Base-by-base conservation (phyloP, 2,888 invertebrate species). In the Apodemia zela region DNA sequence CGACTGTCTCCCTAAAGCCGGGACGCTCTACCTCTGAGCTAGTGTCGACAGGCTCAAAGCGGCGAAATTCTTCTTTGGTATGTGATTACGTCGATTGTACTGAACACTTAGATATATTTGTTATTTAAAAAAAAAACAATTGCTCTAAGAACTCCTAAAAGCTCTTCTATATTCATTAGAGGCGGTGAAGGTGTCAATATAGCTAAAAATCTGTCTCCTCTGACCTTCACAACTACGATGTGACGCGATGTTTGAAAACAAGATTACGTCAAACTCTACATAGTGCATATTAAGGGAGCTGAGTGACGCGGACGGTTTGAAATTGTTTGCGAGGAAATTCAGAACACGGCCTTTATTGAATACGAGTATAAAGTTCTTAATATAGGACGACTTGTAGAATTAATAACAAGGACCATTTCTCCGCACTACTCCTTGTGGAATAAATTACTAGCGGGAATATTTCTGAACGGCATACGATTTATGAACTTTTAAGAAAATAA, bases 261-360 rank as follows among this genome's bases (percentile, higher is more conserved):
- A 54, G 54, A 54, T 54, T 25, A 54, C 21, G 54, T 25, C 54
- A 54, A 54, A 54, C 54, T 54, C 25, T 54, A 54, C 54, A 25
- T 45, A 45, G 45, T 54, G 54, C 54, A 54, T 54, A 54, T 54
- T 54, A 54, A 54, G 21, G 54, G 29, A 25, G 54, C 54, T 15
- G 54, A 54, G 18, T 29, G n/a, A n/a, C n/a, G n/a, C n/a, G n/a
- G 54, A 25, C 29, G 54, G 54, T 54, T 54, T 15, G 15, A 54
- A 21, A 54, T 54, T 54, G 54, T 54, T 54, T 54, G 54, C 54
- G 54, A 2, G 25, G 54, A 54, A 54, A 54, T 54, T 54, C 54
- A 29, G 54, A 25, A 54, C 54, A 54, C 15, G 25, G 25, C 54
- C 54, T 25, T 54, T 54, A 54, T 54, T 54, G 54, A 54, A 54